Evolutionary conservation across 2,113 vertebrate species (phyloP), one percentile per base, ranked within the genome.

Genomic region (Otis tarda): DNA sequence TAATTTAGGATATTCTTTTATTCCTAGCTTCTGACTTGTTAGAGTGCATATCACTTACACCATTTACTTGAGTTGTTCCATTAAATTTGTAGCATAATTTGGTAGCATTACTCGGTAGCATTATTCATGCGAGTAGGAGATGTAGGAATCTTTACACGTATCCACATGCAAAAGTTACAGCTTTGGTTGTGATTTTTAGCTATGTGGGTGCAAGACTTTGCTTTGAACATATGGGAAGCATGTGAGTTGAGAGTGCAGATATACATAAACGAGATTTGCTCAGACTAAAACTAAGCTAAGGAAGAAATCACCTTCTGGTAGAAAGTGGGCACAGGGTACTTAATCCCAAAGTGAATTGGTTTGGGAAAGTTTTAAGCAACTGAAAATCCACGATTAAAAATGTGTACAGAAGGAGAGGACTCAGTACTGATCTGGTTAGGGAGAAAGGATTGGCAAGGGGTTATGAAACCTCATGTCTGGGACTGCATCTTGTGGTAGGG

Each of bases 391-490:
- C 79, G 77, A 89, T 45, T 84, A 61, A 84, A 91, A 87, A 76
- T 84, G 24, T 82, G 49, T 60, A 6, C 41, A 68, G 80, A 94
- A 75, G n/a, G 70, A 91, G 37, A 78, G 27, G 49, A 73, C 65
- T 80, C 18, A 8, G 69, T 64, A 60, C 35, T 87, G 64, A 57
- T 87, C 31, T 79, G 74, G 81, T 93, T 93, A 89, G 83, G 45
- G 77, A 96, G 75, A 70, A 95, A 84, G 80, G 25, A 59, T 52
- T 96, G 95, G 92, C 87, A 93, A 91, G 39, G 33, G 22, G 15
- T 92, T 87, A 74, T 82, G 78, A 96, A 97, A 97, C 91, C 94
- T 96, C 95, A 94, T 83, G 96, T 97, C 95, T 97, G 91, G 89
- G 84, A 96, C 55, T 96, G 89, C 67, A 91, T 96, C 94, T 94